Conservation (phyloP, 2,113 vertebrate species). For the Muscicapa adusta region DNA sequence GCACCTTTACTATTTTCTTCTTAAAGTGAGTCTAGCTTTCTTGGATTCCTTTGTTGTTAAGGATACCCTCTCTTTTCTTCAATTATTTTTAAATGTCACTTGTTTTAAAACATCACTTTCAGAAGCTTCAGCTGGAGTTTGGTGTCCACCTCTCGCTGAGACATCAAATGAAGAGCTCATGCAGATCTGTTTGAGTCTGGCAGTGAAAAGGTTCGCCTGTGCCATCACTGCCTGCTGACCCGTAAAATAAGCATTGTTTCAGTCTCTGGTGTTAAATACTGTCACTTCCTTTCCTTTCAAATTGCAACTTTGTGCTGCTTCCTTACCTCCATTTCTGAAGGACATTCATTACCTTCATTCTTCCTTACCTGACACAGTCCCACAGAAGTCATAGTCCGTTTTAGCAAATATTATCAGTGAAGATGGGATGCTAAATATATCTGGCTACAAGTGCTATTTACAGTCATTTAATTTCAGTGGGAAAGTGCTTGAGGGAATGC, state of each 20-base stretch:
- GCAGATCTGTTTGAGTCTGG: accelerated
- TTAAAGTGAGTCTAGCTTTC: background rate
- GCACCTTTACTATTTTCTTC: background rate
- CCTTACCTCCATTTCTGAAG: background rate
- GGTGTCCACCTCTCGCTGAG: background rate
- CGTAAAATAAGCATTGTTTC: accelerated
- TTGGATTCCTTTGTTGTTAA: background rate
- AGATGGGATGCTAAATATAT: background rate
- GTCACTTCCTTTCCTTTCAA: background rate
- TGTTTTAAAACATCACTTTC: background rate
- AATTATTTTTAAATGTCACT: background rate
- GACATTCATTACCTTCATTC: background rate
- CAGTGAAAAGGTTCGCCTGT: background rate
- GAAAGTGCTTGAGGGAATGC: background rate
- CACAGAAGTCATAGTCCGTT: background rate
- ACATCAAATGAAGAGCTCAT: background rate
- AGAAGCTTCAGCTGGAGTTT: background rate
- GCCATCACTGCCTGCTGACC: background rate
- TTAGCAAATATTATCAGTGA: background rate
- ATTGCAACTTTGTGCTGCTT: background rate
- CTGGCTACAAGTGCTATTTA: background rate
- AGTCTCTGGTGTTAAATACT: background rate
- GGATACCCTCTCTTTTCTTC: background rate
- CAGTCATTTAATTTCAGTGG: background rate
- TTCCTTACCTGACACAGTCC: background rate